Percentiles rank a stretch among this genome's conserved stretches.
Evolutionary conservation across 2,113 vertebrate species (phyloP).

Genomic region (Mellivora capensis): DNA sequence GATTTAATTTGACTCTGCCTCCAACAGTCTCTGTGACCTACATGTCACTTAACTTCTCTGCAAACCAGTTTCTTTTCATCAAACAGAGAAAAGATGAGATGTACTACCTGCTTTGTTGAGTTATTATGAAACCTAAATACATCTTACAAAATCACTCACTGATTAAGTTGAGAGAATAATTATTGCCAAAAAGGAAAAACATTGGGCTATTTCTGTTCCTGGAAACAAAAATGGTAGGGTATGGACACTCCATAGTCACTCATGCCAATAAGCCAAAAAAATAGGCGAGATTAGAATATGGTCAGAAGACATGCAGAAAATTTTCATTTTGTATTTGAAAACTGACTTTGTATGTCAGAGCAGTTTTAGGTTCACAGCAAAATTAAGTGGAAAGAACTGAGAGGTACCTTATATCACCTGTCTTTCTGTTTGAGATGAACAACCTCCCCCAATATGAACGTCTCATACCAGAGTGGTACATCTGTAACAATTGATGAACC

Average conservation of each 20-base stretch:
- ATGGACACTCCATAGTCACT: not conserved
- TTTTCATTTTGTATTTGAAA: not conserved
- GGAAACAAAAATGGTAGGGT: not conserved
- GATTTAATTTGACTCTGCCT: not conserved
- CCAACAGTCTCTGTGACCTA: not conserved
- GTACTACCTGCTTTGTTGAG: not conserved
- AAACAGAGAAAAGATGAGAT: not conserved
- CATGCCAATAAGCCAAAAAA: not conserved
- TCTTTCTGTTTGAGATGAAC: not conserved
- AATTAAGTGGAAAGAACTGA: not conserved
- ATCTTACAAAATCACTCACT: not conserved
- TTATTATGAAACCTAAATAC: not conserved
- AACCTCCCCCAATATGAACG: not conserved
- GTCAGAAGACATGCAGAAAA: not conserved
- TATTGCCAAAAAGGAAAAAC: not conserved
- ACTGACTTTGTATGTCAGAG: not conserved
- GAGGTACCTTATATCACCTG: not conserved
- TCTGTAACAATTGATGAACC: not conserved
- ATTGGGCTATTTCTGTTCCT: not conserved
- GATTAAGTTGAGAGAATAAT: not conserved
- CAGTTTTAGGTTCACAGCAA: not conserved
- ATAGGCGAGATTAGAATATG: not conserved
- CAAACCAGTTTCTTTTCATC: not conserved
- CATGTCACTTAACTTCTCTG: not conserved
- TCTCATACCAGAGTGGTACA: not conserved